These are phyloP conservation scores for Sebastes kiyomatsui DNA, from an alignment of 2,797 vertebrate genomes.

Conservation along the genomic window DNA sequence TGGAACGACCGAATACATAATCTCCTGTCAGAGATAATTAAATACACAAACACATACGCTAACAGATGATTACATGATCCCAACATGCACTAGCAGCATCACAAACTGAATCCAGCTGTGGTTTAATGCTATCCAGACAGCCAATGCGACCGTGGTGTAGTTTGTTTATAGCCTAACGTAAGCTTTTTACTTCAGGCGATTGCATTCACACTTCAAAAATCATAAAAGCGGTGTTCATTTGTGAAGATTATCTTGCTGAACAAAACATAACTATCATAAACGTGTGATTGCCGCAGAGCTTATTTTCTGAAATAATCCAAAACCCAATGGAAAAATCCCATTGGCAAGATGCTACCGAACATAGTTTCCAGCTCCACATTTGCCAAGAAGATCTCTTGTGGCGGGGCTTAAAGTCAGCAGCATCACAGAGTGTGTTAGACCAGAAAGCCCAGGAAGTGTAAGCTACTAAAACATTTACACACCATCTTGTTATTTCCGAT, in stretches of 20 bases:
- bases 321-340: no score
- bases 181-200: no score
- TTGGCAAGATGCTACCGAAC: neutral
- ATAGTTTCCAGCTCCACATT: neutral
- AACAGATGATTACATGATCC: neutral
- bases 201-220: no score
- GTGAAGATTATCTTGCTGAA: no score
- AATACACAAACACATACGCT: neutral
- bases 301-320: no score
- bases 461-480: conserved; percentile 30
- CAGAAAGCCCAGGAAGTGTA: neutral
- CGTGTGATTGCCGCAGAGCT: no score
- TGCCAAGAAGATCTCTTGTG: neutral
- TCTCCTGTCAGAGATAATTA: neutral
- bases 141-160: no score
- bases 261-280: no score
- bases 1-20: neutral
- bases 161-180: no score
- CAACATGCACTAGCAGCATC: neutral
- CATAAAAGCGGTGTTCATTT: no score
- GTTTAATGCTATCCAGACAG: neutral
- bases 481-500: neutral
- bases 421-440: neutral
- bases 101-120: neutral
- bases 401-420: neutral